phyloP scores from a whole-genome alignment of 2,888 invertebrate genomes.

The Athalia circularis region DNA sequence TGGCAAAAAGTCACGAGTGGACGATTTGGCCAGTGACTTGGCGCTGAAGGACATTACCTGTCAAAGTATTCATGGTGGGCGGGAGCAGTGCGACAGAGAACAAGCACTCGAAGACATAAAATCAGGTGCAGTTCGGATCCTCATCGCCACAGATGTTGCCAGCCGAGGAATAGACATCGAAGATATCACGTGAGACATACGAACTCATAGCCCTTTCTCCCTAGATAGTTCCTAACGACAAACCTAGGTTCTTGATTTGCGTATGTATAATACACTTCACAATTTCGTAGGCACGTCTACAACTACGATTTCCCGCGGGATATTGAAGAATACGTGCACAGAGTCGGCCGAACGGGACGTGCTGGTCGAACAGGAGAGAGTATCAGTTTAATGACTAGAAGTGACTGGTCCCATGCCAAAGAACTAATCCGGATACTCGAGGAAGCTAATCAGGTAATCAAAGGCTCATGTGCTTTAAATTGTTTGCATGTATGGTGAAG shows the following conservation, averaged over 20 bases:
- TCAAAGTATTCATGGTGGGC: constrained; percentile 92
- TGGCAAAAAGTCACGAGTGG: constrained; percentile 89
- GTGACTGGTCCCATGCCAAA: constrained; percentile 88
- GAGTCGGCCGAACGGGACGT: constrained; percentile 96
- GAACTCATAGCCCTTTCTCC: too few relatives aligned
- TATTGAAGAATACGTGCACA: constrained; percentile 96
- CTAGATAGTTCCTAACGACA: too few relatives aligned
- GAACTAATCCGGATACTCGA: constrained; percentile 90
- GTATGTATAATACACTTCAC: neutral
- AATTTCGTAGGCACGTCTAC: constrained; percentile 82
- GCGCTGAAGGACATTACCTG: constrained; percentile 81
- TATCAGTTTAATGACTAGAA: constrained; percentile 86
- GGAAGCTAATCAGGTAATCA: constrained; percentile 84
- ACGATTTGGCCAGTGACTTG: constrained; percentile 88
- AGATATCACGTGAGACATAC: constrained; percentile 82
- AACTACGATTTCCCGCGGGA: constrained; percentile 96
- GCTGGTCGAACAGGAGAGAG: constrained; percentile 91
- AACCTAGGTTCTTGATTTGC: too few relatives aligned
- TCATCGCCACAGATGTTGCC: constrained; percentile 97
- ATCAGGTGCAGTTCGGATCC: constrained; percentile 85
- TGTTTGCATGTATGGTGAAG: too few relatives aligned
- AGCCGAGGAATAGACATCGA: constrained; percentile 95
- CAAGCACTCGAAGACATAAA: constrained; percentile 90
- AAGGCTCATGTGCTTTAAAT: too few relatives aligned
- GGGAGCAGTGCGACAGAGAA: constrained; percentile 87